phyloP scores from a whole-genome alignment of 2,113 vertebrate genomes.

The Lipophrys pholis region DNA sequence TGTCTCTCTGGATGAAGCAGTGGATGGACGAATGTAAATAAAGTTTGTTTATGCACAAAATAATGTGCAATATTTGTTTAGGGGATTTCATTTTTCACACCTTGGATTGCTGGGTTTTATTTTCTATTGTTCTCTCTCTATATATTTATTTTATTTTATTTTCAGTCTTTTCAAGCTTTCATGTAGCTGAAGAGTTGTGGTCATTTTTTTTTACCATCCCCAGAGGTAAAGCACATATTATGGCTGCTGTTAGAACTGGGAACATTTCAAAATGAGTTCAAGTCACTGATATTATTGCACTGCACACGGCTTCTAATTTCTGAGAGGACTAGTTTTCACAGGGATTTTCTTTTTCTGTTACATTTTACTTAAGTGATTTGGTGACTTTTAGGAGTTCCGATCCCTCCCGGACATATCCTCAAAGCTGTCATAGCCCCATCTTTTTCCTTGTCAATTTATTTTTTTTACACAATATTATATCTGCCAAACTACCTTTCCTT shows the following conservation, averaged over 20 bases:
- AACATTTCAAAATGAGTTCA: constrained; percentile 21
- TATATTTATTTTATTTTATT: no score
- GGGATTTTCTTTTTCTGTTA: constrained; percentile 16
- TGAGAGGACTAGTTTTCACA: constrained; percentile 35
- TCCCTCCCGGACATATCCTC: constrained; percentile 31
- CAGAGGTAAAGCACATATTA: not conserved
- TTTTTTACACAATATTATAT: constrained; percentile 25
- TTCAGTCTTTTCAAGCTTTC: not conserved
- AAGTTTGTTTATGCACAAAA: not conserved
- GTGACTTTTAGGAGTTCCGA: constrained; percentile 52
- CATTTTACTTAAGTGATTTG: constrained; percentile 52
- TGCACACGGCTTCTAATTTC: constrained; percentile 31
- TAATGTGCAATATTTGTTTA: not conserved
- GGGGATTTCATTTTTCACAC: not conserved
- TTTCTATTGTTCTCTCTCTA: no score
- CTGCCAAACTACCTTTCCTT: constrained; percentile 30
- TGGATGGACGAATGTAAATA: no score
- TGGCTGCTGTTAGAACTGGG: not conserved
- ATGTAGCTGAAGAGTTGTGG: not conserved
- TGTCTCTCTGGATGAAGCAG: no score
- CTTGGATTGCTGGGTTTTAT: no score
- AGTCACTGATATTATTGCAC: constrained; percentile 37
- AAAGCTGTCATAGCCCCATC: constrained; percentile 22
- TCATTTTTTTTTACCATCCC: not conserved
- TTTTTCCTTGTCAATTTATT: constrained; percentile 35